Percentiles rank a stretch among this genome's conserved stretches.
These are phyloP conservation scores for Lottia scabra DNA, from an alignment of 2,888 invertebrate species.

Conservation along the genomic window DNA sequence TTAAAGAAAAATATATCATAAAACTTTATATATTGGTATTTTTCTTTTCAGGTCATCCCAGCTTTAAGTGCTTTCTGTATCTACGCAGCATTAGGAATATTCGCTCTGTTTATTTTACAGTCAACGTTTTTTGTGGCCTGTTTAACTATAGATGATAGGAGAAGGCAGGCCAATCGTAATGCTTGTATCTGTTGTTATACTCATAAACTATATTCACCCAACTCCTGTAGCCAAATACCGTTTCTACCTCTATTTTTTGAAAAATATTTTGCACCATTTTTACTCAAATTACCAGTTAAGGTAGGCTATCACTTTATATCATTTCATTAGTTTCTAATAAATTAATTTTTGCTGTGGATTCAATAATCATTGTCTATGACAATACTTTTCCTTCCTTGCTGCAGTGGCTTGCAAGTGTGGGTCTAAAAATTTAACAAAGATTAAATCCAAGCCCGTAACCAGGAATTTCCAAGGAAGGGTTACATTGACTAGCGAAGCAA, in stretches of 20 bases:
- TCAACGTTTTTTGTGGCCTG: slow-evolving; percentile 86
- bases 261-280: slow-evolving; percentile 75
- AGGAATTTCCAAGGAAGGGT: too few relatives aligned
- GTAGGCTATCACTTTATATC: slow-evolving; percentile 54
- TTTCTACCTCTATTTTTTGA: slow-evolving; percentile 75
- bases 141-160: slow-evolving; percentile 78
- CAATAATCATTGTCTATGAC: too few relatives aligned
- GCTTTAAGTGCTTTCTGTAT: slow-evolving; percentile 85
- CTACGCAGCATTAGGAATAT: slow-evolving; percentile 82
- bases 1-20: not conserved
- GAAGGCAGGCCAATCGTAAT: slow-evolving; percentile 51
- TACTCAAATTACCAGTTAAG: slow-evolving; percentile 79
- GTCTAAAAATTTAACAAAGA: too few relatives aligned
- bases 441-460: too few relatives aligned
- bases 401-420: too few relatives aligned
- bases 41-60: slow-evolving; percentile 77
- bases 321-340: too few relatives aligned
- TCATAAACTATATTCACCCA: slow-evolving; percentile 73
- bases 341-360: too few relatives aligned
- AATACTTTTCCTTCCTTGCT: too few relatives aligned
- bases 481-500: too few relatives aligned
- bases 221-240: slow-evolving; percentile 73
- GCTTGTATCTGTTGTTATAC: slow-evolving; percentile 74
- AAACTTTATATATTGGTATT: not conserved
- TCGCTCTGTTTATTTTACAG: slow-evolving; percentile 77